Percentiles rank a stretch among this genome's conserved stretches.
Conservation (phyloP, 37 sponge, comb jelly and placozoan species). For the Ephydatia muelleri region DNA sequence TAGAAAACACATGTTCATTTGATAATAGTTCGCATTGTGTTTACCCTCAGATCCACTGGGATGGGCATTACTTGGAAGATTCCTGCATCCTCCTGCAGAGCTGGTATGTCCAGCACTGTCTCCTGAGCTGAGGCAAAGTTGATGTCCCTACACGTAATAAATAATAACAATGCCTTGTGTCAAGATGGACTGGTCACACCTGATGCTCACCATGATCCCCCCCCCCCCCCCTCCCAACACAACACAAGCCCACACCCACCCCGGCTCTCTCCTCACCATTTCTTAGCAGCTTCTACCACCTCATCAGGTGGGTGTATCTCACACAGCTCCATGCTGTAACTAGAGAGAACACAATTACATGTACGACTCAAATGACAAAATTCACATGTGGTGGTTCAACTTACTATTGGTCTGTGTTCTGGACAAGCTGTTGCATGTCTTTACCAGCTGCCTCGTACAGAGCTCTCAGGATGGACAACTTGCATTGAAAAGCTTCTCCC, state of each 20-base stretch:
- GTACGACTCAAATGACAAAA: not conserved
- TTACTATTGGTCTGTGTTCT: conserved; percentile 62
- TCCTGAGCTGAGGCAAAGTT: conserved; percentile 26
- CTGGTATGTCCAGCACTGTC: conserved; percentile 24
- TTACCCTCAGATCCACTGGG: conserved; percentile 33
- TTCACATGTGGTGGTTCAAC: not conserved
- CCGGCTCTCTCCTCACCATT: conserved; percentile 45
- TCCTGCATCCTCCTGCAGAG: conserved; percentile 28
- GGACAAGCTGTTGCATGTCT: conserved; percentile 61
- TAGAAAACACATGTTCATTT: no score
- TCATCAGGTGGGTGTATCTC: conserved; percentile 61
- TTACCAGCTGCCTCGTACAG: conserved; percentile 62
- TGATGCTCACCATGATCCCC: conserved; percentile 20
- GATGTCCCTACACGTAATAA: not conserved
- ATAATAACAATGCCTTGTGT: no score
- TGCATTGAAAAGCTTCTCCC: conserved; percentile 77
- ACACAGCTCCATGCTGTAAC: conserved; percentile 23
- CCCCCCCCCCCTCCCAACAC: not conserved
- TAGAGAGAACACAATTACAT: not conserved
- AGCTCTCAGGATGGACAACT: conserved; percentile 64
- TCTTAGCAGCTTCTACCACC: conserved; percentile 60
- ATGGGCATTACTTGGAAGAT: conserved; percentile 24
- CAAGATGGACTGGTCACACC: conserved; percentile 3
- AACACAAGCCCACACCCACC: not conserved
- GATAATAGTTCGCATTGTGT: not conserved